Base-by-base conservation (phyloP, 2,888 invertebrate species). In the Caenorhabditis sp. region DNA sequence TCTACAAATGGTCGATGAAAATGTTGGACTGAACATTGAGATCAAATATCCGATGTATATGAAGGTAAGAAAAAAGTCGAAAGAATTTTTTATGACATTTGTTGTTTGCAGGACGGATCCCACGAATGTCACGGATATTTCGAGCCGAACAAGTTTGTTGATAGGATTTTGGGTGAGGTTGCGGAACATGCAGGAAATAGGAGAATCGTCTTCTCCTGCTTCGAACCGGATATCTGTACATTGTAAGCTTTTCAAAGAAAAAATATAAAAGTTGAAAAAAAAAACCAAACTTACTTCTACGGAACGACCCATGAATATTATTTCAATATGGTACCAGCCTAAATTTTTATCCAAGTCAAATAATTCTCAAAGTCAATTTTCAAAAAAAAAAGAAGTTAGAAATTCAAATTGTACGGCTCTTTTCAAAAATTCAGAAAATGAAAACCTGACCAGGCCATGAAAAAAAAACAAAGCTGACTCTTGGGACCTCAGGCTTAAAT, bases 1-100 rank as follows among this genome's bases (percentile, higher is more conserved):
- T 17, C 90, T 99, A 25, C 92, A 93, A 82, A 91, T 91, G 23
- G 91, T 99, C 50, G 93, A 95, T 87, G 90, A 91, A 7, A 92
- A 93, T 88, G 93, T 95, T 54, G 97, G 97, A 0, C 96, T 97
- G 88, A 97, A 97, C 89, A 92, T 99, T 71, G 99, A 99, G 90
- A 92, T 99, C 61, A 99, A 99, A 89, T 97, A 95, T 93, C 95
- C 95, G 0, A 94, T 95, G 92, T 92, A 68, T 82, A 83, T 84
- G 80, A 79, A 78, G 80, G 84, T 80, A 53, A 56, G 21, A 12
- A 63, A 56, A 31, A 57, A 25, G 14, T n/a, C n/a, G n/a, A 54
- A 12, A 38, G 23, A 14, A 23, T 60, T 43, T 56, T 21, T 10
- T 10, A 59, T 12, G 14, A 59, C 26, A 59, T 17, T 2, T 43